phyloP scores from a whole-genome alignment of 1,140 invertebrate genomes.

The Bombus pyrosoma region DNA sequence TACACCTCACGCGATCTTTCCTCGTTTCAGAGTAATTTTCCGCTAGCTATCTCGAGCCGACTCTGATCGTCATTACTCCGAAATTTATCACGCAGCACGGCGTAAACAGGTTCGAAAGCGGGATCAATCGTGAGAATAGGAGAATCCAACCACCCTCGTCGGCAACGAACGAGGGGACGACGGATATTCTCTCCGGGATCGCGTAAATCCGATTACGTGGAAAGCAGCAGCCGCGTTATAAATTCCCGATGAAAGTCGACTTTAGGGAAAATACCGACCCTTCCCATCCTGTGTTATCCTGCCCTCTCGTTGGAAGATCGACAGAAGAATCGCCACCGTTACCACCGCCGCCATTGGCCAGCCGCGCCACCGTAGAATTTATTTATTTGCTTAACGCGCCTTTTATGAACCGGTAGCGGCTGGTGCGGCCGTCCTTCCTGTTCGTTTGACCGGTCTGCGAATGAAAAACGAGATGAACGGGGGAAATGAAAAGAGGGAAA shows the following conservation, averaged over 20 bases:
- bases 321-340: neutral
- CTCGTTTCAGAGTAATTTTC: neutral
- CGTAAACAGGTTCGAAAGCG: slow-evolving; percentile 39
- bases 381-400: slow-evolving; percentile 62
- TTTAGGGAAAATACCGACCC: slow-evolving; percentile 49
- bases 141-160: neutral
- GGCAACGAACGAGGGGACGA: neutral
- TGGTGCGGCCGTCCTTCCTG: slow-evolving; percentile 13
- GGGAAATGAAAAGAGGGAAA: neutral
- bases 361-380: slow-evolving; percentile 25
- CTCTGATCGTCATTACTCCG: neutral
- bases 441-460: slow-evolving; percentile 26
- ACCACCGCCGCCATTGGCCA: neutral
- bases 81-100: slow-evolving; percentile 2
- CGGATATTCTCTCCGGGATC: slow-evolving; percentile 35
- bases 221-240: slow-evolving; percentile 54
- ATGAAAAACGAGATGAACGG: slow-evolving; percentile 38
- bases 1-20: neutral
- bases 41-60: no score
- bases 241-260: slow-evolving; percentile 60
- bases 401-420: slow-evolving; percentile 53
- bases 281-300: neutral
- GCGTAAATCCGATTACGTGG: slow-evolving; percentile 61
- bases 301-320: neutral
- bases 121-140: slow-evolving; percentile 36